phyloP scores from a whole-genome alignment of 2,797 vertebrate species.

The Masticophis lateralis region DNA sequence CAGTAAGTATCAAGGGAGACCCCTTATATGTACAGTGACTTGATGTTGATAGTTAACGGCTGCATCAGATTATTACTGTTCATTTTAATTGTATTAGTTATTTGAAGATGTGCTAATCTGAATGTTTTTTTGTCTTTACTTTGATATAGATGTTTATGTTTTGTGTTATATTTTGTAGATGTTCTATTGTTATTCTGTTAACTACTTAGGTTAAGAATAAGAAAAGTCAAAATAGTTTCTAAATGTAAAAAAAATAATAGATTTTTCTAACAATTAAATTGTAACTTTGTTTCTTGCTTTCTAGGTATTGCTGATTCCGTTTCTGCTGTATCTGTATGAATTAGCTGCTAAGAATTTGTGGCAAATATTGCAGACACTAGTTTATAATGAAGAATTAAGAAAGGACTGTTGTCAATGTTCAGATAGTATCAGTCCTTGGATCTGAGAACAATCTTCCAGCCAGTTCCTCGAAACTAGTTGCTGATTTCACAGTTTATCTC shows the following conservation, averaged over 20 bases:
- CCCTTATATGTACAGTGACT: not conserved
- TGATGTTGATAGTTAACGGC: not conserved
- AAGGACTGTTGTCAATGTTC: not conserved
- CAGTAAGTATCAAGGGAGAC: not conserved
- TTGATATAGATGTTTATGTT: not conserved
- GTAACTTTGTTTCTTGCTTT: not conserved
- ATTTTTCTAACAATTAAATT: not conserved
- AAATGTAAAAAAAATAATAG: not conserved
- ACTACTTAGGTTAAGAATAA: not conserved
- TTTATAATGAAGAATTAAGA: conserved; percentile 16
- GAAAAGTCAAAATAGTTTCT: not conserved
- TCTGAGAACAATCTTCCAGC: conserved; percentile 7
- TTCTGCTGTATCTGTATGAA: conserved; percentile 79
- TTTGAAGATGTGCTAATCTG: not conserved
- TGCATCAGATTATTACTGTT: not conserved
- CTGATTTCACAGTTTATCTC: not conserved
- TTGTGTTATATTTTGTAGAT: not conserved
- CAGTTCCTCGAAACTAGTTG: not conserved
- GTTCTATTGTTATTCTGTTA: not conserved
- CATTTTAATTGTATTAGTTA: not conserved
- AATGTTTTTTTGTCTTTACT: not conserved
- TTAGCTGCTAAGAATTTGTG: not conserved
- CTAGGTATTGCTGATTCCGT: conserved; percentile 88
- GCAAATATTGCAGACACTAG: not conserved
- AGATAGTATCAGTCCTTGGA: not conserved